phyloP scores from a whole-genome alignment of 2,888 invertebrate genomes.

The Ypsolopha sequella region DNA sequence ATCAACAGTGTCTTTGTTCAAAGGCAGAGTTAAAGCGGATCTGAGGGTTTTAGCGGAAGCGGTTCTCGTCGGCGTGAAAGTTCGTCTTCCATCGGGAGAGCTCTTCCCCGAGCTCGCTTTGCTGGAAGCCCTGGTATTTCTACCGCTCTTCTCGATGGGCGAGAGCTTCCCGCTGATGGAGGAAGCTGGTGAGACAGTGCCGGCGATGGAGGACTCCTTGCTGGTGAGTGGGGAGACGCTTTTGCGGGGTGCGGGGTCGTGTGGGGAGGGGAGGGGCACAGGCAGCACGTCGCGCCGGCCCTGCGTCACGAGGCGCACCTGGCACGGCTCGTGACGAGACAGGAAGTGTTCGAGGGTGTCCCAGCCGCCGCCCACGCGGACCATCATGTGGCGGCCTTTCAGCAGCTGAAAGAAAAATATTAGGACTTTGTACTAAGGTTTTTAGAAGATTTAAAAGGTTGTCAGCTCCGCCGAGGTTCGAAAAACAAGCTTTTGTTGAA shows the following conservation, averaged over 20 bases:
- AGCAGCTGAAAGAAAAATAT: constrained; percentile 72
- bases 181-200: constrained; percentile 18
- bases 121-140: constrained; percentile 15
- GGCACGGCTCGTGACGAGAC: constrained; percentile 88
- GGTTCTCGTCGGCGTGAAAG: constrained; percentile 37
- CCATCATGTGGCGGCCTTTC: constrained; percentile 96
- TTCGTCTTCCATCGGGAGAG: constrained; percentile 26
- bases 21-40: constrained; percentile 40
- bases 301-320: constrained; percentile 74
- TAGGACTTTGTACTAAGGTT: no score
- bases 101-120: constrained; percentile 30
- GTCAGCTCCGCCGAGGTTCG: no score
- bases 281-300: constrained; percentile 40
- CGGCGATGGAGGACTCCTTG: constrained; percentile 4
- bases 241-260: constrained; percentile 7
- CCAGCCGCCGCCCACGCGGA: constrained; percentile 95
- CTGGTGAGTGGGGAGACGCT: constrained; percentile 9
- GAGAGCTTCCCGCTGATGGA: constrained; percentile 36
- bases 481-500: no score
- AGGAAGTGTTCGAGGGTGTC: constrained; percentile 94
- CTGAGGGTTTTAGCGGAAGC: constrained; percentile 15
- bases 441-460: no score
- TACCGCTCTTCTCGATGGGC: constrained; percentile 23
- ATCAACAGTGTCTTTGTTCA: constrained; percentile 15
- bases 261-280: constrained; percentile 25